Conservation (phyloP, 2,113 vertebrate genomes). For the Rhineura floridana region DNA sequence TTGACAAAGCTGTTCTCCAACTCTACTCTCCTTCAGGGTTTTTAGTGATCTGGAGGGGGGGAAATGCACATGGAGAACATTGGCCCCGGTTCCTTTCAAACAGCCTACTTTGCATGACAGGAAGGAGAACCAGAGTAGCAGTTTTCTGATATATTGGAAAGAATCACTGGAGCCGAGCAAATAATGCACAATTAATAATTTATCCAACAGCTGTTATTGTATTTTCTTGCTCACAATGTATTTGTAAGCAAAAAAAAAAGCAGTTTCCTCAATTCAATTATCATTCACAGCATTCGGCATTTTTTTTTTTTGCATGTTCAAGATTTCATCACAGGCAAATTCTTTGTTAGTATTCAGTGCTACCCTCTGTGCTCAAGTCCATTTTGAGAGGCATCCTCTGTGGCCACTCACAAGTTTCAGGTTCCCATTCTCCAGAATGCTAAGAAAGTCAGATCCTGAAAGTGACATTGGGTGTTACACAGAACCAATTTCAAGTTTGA, state of each 20-base stretch:
- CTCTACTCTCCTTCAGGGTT: constrained; percentile 42
- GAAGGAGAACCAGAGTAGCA: constrained; percentile 55
- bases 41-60: constrained; percentile 50
- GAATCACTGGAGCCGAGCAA: constrained; percentile 46
- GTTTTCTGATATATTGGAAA: constrained; percentile 27
- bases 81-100: constrained; percentile 57
- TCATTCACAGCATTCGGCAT: constrained; percentile 62
- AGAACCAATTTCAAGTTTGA: background rate
- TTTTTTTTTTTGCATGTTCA: constrained; percentile 7
- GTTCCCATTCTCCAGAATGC: background rate
- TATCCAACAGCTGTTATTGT: constrained; percentile 55
- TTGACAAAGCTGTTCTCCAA: constrained; percentile 46
- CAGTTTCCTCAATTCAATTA: constrained; percentile 65
- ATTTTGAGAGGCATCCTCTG: background rate
- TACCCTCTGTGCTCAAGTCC: background rate
- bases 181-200: constrained; percentile 64
- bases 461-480: background rate
- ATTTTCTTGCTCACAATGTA: constrained; percentile 55
- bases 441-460: background rate
- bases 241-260: constrained; percentile 51
- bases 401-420: background rate
- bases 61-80: constrained; percentile 56
- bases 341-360: constrained; percentile 30
- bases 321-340: constrained; percentile 32
- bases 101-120: constrained; percentile 59